Conservation (phyloP, 2,797 vertebrate species). For the Rhinichthys osculus region DNA sequence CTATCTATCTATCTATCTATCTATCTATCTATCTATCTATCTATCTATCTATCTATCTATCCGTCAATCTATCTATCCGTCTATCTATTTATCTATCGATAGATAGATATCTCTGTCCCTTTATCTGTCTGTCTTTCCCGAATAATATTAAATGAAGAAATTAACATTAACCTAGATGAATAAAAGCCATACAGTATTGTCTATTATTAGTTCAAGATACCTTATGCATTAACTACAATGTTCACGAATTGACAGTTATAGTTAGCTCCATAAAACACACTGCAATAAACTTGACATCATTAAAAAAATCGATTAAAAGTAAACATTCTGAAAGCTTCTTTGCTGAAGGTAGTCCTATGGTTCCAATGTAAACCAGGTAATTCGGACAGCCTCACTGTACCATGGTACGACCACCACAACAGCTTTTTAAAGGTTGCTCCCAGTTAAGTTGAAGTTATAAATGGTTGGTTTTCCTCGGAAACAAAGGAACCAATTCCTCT, state of each 20-base stretch:
- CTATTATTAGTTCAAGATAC: neutral
- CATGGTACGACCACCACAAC: neutral
- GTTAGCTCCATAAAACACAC: neutral
- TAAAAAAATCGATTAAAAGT: neutral
- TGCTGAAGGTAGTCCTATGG: neutral
- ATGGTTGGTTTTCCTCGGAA: neutral
- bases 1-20: neutral
- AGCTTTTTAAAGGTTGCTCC: neutral
- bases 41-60: fast-evolving
- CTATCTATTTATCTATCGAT: too few relatives aligned
- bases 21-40: fast-evolving
- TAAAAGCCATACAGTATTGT: neutral
- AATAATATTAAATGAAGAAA: neutral
- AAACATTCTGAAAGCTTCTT: neutral
- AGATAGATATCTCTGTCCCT: too few relatives aligned
- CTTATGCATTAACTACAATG: neutral
- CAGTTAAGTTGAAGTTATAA: neutral
- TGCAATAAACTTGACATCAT: neutral
- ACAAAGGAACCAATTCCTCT: neutral
- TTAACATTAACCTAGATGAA: neutral
- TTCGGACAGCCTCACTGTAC: neutral
- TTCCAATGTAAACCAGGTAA: neutral
- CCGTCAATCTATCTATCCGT: too few relatives aligned
- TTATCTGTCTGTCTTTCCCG: neutral
- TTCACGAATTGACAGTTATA: too few relatives aligned